Evolutionary conservation across 2,113 vertebrate genomes (phyloP), one percentile per base, ranked within the genome.

Genomic region (Tylochromis polylepis): DNA sequence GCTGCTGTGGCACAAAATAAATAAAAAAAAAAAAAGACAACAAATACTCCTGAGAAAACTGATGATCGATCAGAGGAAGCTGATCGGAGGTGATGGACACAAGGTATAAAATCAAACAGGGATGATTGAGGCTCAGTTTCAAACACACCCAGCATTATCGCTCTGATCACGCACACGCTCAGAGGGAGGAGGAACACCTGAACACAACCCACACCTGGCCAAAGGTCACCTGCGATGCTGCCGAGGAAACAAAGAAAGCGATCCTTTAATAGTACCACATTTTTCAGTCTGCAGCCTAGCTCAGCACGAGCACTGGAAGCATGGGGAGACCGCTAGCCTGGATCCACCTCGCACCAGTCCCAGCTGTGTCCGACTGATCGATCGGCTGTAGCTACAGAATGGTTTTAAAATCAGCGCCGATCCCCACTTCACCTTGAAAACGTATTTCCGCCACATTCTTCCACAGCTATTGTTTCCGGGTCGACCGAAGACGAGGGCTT

Each of bases 1-100:
- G 62, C 65, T 60, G 84, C 72, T 24, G 78, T 22, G 82, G 62
- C 34, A 79, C 41, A 27, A 11, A 90, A 92, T 84, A 87, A 89
- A 85, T 84, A 79, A 87, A 75, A 89, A 38, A 82, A 70, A 15
- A 49, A 49, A 75, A 75, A 79, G 60, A 59, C 67, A 82, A 77
- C 78, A 82, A 83, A 85, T n/a, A 87, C 65, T 89, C 92, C 92
- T 93, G 92, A 93, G 90, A 90, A 93, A 91, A 91, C 79, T 14
- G 43, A 82, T 59, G 38, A n/a, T 18, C 14, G 11, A 86, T 75
- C 81, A 70, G 29, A n/a, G 38, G 46, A 70, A n/a, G 14, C 60
- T 55, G 75, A 84, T 81, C 29, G 1, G 83, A 81, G 77, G 57
- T n/a, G 60, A 82, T 4, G 8, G 27, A 18, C 8, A 53, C 34